Percentiles rank a stretch among this genome's conserved stretches.
phyloP scores from a whole-genome alignment of 1,140 invertebrate species.

The Ostrea edulis region DNA sequence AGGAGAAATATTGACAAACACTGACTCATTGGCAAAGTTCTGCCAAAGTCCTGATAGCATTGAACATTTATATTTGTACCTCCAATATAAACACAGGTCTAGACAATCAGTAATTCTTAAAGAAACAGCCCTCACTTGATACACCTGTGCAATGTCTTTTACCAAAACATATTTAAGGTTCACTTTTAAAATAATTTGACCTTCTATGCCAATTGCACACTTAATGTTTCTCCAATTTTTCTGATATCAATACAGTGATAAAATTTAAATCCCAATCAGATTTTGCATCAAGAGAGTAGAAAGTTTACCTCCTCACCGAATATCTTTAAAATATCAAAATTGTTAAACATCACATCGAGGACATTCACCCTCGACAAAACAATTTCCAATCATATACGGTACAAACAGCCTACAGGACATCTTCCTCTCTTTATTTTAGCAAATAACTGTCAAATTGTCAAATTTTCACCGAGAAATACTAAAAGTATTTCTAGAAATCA shows the following conservation, averaged over 20 bases:
- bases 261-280: too few species aligned
- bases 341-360: too few species aligned
- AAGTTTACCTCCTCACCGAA: too few species aligned
- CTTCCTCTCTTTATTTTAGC: neutral
- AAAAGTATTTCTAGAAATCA: too few species aligned
- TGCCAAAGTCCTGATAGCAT: neutral
- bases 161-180: neutral
- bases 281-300: too few species aligned
- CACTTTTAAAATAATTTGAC: neutral
- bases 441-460: neutral
- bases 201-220: too few species aligned
- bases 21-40: neutral
- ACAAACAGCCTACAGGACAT: neutral
- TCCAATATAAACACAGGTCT: neutral
- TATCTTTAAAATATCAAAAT: too few species aligned
- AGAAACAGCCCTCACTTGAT: neutral
- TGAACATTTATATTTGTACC: neutral
- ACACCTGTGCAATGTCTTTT: neutral
- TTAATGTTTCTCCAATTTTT: too few species aligned
- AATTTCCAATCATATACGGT: neutral
- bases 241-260: too few species aligned
- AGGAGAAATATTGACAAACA: conserved; percentile 5
- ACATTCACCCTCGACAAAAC: too few species aligned
- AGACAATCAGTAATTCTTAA: neutral
- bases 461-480: neutral